Evolutionary conservation across 2,113 vertebrate species (phyloP).

Genomic region (Pao palembangensis): DNA sequence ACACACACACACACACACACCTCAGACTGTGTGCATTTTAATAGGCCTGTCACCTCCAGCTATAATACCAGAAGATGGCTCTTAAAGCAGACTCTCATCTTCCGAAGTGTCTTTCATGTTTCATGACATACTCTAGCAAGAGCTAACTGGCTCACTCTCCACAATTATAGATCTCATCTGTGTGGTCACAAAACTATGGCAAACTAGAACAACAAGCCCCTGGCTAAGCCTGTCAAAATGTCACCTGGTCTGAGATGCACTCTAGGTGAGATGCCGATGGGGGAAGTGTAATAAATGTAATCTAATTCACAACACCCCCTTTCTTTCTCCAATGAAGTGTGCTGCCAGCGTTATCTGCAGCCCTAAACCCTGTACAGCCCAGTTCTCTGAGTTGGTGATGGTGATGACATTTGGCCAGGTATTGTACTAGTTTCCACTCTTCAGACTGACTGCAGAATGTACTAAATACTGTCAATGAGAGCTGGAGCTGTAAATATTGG

Average conservation of each 20-base stretch:
- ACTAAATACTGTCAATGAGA: constrained; percentile 10
- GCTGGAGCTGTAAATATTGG: constrained; percentile 10
- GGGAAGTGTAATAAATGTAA: constrained; percentile 71
- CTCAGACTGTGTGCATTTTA: constrained; percentile 63
- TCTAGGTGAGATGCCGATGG: constrained; percentile 58
- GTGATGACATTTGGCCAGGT: constrained; percentile 70
- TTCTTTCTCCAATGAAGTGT: constrained; percentile 62
- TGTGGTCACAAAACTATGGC: constrained; percentile 33
- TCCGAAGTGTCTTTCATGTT: constrained; percentile 56
- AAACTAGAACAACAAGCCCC: constrained; percentile 56
- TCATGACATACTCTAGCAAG: constrained; percentile 48
- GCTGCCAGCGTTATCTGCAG: constrained; percentile 72
- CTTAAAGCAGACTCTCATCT: constrained; percentile 62
- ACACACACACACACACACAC: constrained; percentile 18
- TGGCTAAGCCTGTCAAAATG: constrained; percentile 65
- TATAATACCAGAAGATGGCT: constrained; percentile 66
- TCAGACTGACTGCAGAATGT: constrained; percentile 21
- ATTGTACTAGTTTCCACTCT: constrained; percentile 28
- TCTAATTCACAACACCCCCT: constrained; percentile 55
- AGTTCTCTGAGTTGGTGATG: constrained; percentile 51
- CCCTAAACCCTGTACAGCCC: constrained; percentile 25
- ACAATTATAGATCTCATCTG: constrained; percentile 70
- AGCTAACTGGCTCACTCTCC: constrained; percentile 60
- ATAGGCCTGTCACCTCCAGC: constrained; percentile 64
- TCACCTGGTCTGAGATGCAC: constrained; percentile 55